Conservation (phyloP, 2,888 invertebrate genomes). For the Julus scanicus region DNA sequence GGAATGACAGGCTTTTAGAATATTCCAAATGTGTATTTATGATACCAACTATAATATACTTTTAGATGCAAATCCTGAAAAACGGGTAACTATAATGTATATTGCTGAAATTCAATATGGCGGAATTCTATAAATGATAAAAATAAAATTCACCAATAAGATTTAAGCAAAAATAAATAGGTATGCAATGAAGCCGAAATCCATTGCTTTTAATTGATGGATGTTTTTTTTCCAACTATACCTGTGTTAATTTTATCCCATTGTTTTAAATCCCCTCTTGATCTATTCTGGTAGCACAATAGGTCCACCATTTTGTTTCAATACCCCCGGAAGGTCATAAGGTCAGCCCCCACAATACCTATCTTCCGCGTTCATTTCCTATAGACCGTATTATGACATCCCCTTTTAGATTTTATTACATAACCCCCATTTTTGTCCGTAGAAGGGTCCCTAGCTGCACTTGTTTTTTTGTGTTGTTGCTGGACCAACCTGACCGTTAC, state of each 20-base stretch:
- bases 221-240: background rate
- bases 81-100: too few relatives aligned
- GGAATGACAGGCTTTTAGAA: too few relatives aligned
- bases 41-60: too few relatives aligned
- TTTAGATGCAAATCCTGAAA: too few relatives aligned
- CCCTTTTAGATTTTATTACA: conserved; percentile 30
- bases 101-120: too few relatives aligned
- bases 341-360: conserved; percentile 20
- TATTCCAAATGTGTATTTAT: too few relatives aligned
- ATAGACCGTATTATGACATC: conserved; percentile 8
- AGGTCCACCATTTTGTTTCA: background rate
- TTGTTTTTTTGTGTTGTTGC: background rate
- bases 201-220: background rate
- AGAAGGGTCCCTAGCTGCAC: conserved; percentile 23
- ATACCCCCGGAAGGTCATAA: conserved; percentile 36
- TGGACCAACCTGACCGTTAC: conserved; percentile 29
- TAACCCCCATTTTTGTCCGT: conserved; percentile 5
- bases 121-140: too few relatives aligned
- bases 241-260: background rate
- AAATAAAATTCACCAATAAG: too few relatives aligned
- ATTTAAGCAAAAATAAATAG: too few relatives aligned
- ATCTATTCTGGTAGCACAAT: conserved; percentile 32
- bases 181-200: background rate
- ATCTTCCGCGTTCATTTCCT: conserved; percentile 39
- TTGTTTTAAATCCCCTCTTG: background rate